phyloP scores from a whole-genome alignment of 2,888 invertebrate genomes.

The Euproctis similis region DNA sequence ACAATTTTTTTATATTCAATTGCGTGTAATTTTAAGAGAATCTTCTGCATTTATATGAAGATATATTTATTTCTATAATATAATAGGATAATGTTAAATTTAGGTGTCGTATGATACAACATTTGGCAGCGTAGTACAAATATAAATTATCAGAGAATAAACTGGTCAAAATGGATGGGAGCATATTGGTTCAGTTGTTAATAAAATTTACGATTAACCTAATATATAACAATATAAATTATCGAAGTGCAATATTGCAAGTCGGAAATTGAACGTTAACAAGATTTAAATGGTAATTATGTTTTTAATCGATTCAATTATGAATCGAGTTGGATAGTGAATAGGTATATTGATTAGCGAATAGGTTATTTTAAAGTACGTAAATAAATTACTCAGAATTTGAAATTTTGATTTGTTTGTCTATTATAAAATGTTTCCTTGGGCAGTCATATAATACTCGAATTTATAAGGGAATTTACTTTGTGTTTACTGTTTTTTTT shows the following conservation, averaged over 20 bases:
- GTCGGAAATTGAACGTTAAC: slow-evolving; percentile 4
- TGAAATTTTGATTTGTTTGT: too few species aligned
- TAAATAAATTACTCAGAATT: too few species aligned
- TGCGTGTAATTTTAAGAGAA: slow-evolving; percentile 18
- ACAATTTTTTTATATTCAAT: slow-evolving; percentile 9
- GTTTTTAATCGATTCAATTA: slow-evolving; percentile 7
- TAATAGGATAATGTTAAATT: too few species aligned
- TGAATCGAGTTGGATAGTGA: too few species aligned
- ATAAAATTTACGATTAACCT: slow-evolving; percentile 26
- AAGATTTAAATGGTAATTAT: slow-evolving; percentile 3
- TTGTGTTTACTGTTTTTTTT: too few species aligned
- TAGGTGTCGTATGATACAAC: too few species aligned
- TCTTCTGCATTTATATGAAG: slow-evolving; percentile 14
- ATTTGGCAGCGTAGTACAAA: slow-evolving; percentile 29
- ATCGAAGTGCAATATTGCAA: slow-evolving; percentile 5
- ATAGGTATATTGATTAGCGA: not conserved
- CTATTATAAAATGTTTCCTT: too few species aligned
- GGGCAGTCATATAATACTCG: too few species aligned
- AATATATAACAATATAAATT: slow-evolving; percentile 18
- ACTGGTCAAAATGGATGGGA: slow-evolving; percentile 22
- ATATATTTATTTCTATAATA: too few species aligned
- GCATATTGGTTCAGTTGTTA: slow-evolving; percentile 28
- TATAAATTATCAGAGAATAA: slow-evolving; percentile 31
- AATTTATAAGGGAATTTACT: too few species aligned
- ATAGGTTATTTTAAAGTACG: not conserved